phyloP scores from a whole-genome alignment of 1,140 invertebrate species.

The Drosophila lacertosa region DNA sequence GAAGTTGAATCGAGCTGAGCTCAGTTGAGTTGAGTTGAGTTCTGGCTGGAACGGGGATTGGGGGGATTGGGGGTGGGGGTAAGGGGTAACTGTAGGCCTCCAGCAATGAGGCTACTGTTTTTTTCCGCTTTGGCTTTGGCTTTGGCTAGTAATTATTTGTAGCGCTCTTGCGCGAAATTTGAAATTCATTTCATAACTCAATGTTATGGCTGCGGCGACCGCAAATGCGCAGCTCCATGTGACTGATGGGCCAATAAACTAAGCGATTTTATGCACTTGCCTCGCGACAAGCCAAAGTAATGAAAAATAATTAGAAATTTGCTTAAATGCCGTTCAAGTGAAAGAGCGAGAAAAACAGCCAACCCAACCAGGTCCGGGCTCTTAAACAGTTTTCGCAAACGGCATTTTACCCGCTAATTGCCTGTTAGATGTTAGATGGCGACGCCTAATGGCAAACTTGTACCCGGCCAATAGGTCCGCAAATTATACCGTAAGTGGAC shows the following conservation, averaged over 20 bases:
- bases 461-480: slow-evolving; percentile 29
- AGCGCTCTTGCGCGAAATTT: slow-evolving; percentile 79
- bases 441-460: slow-evolving; percentile 44
- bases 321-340: slow-evolving; percentile 47
- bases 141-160: slow-evolving; percentile 75
- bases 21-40: slow-evolving; percentile 2
- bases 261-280: slow-evolving; percentile 76
- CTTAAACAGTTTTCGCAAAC: slow-evolving; percentile 51
- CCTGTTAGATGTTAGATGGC: slow-evolving; percentile 63
- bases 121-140: slow-evolving; percentile 11
- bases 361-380: slow-evolving; percentile 27
- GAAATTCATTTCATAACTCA: slow-evolving; percentile 82
- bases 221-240: slow-evolving; percentile 66
- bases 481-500: slow-evolving; percentile 37
- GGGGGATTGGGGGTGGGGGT: too few species aligned
- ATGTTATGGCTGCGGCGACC: slow-evolving; percentile 72
- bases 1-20: slow-evolving; percentile 14
- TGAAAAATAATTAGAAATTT: slow-evolving; percentile 81
- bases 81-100: too few species aligned
- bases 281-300: slow-evolving; percentile 74
- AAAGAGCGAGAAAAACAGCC: slow-evolving; percentile 34
- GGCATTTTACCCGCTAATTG: slow-evolving; percentile 68
- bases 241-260: slow-evolving; percentile 83
- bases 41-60: too few species aligned
- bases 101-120: slow-evolving; percentile 44